phyloP scores from a whole-genome alignment of 2,113 vertebrate genomes.

The Aleadryas rufinucha region DNA sequence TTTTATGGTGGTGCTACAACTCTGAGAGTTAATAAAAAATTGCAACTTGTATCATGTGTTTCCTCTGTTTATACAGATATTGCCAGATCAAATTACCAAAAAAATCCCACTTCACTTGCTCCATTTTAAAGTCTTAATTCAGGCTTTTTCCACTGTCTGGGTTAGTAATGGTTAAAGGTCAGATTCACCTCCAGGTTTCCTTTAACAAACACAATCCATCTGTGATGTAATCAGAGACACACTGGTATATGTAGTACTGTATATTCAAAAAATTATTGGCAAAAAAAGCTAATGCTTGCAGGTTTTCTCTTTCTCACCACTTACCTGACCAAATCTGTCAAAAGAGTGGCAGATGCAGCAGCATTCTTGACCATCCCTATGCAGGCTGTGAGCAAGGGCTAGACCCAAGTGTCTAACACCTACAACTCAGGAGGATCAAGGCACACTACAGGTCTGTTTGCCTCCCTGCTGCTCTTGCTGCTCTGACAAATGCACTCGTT shows the following conservation, averaged over 20 bases:
- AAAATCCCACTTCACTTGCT: not conserved
- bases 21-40: not conserved
- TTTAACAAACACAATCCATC: not conserved
- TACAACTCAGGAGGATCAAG: not conserved
- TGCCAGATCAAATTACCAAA: not conserved
- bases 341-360: not conserved
- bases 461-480: not conserved
- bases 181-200: not conserved
- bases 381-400: not conserved
- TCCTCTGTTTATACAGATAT: not conserved
- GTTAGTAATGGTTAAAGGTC: not conserved
- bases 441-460: not conserved
- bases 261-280: not conserved
- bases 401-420: not conserved
- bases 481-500: not conserved
- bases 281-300: not conserved
- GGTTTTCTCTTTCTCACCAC: not conserved
- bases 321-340: not conserved
- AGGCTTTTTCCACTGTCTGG: not conserved
- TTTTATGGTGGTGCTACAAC: not conserved
- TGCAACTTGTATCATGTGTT: not conserved
- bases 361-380: not conserved
- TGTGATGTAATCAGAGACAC: not conserved
- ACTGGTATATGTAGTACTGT: fast-evolving
- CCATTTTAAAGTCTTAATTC: not conserved